These are phyloP conservation scores for Nymphalis c-album DNA, from an alignment of 2,888 invertebrate species.

Conservation along the genomic window DNA sequence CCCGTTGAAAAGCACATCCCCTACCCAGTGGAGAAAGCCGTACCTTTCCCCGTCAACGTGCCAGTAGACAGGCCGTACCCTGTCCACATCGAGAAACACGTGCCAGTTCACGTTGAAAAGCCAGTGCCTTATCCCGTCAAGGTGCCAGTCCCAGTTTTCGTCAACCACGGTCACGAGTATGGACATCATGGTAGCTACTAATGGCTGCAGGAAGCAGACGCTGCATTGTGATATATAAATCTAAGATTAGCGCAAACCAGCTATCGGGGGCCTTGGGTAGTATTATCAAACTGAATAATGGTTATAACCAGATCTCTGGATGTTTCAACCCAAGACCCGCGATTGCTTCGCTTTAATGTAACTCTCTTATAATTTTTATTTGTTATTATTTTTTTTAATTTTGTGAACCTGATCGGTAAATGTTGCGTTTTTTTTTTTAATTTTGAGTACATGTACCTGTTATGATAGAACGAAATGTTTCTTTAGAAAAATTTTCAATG, in stretches of 20 bases:
- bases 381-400: constrained; percentile 66
- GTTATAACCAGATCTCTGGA: constrained; percentile 52
- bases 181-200: constrained; percentile 80
- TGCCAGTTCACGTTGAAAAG: constrained; percentile 85
- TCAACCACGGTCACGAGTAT: constrained; percentile 77
- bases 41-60: constrained; percentile 80
- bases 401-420: constrained; percentile 61
- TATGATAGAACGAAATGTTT: constrained; percentile 57
- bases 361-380: constrained; percentile 56
- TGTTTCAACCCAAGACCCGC: constrained; percentile 55
- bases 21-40: constrained; percentile 82
- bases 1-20: constrained; percentile 86
- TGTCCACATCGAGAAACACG: constrained; percentile 84
- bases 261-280: constrained; percentile 61
- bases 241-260: constrained; percentile 74
- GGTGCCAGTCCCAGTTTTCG: constrained; percentile 79
- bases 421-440: constrained; percentile 59
- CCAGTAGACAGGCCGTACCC: constrained; percentile 83
- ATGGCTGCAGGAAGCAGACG: constrained; percentile 78
- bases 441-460: constrained; percentile 80
- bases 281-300: constrained; percentile 62
- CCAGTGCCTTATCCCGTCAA: constrained; percentile 85
- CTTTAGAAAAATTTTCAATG: constrained; percentile 51
- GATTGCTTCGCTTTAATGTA: constrained; percentile 67
- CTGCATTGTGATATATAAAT: constrained; percentile 80